Conservation (phyloP, 2,888 invertebrate genomes). For the Syrista parreyssii region DNA sequence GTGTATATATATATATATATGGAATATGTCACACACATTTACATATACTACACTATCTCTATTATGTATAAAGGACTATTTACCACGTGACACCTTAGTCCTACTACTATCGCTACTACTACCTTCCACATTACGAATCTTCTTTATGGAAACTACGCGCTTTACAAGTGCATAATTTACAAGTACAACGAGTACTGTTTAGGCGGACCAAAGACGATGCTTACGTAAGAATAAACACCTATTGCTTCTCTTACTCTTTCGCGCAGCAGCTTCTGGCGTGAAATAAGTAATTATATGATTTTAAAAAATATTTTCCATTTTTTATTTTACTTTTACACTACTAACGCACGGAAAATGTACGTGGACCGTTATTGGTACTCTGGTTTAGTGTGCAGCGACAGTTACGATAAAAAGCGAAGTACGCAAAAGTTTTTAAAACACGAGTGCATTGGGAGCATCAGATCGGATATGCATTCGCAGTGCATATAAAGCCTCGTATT, state of each 20-base stretch:
- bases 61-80: slow-evolving; percentile 23
- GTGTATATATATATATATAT: no score
- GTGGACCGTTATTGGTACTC: background rate
- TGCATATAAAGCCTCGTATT: background rate
- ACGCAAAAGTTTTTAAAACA: background rate
- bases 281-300: background rate
- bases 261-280: background rate
- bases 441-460: background rate
- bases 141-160: slow-evolving; percentile 30
- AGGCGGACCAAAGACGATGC: background rate
- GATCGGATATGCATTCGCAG: background rate
- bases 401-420: background rate
- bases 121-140: slow-evolving; percentile 30
- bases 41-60: slow-evolving; percentile 11
- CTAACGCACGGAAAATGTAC: background rate
- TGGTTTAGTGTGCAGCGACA: background rate
- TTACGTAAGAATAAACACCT: background rate
- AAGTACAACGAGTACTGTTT: background rate
- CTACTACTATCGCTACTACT: background rate
- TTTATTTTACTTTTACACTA: background rate
- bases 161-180: slow-evolving; percentile 26
- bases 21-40: background rate
- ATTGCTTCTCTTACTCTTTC: background rate
- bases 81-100: slow-evolving; percentile 26
- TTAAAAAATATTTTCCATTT: background rate